These are phyloP conservation scores for Leptinotarsa tumamoca DNA, from an alignment of 2,888 invertebrate species.

Conservation along the genomic window DNA sequence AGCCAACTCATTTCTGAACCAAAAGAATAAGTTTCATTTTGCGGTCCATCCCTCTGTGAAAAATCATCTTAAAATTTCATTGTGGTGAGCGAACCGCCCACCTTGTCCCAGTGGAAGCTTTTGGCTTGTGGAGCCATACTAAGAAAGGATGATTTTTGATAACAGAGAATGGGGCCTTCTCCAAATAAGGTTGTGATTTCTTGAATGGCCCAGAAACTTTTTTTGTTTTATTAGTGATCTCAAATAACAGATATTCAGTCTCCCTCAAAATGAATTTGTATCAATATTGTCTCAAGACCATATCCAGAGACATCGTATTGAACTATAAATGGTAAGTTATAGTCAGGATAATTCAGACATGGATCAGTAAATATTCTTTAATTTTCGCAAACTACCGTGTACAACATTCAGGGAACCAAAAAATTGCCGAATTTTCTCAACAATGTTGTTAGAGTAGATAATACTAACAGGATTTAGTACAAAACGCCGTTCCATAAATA, in stretches of 20 bases:
- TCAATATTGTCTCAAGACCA: neutral
- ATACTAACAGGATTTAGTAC: neutral
- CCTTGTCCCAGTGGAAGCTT: neutral
- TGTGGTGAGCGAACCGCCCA: neutral
- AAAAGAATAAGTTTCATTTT: neutral
- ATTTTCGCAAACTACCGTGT: neutral
- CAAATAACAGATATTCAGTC: neutral
- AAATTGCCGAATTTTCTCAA: neutral
- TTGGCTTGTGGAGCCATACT: neutral
- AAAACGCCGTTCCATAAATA: neutral
- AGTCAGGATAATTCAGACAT: neutral
- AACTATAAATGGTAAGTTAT: neutral
- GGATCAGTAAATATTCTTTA: neutral
- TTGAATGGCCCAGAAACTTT: neutral
- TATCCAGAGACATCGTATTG: neutral
- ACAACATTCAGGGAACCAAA: neutral
- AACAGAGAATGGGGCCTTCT: neutral
- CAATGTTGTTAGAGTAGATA: neutral
- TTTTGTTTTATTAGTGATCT: neutral
- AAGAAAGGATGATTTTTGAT: neutral
- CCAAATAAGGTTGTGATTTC: neutral
- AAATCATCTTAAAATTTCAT: neutral
- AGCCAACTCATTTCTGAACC: neutral
- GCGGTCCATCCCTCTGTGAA: neutral
- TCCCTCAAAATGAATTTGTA: neutral